phyloP scores from a whole-genome alignment of 2,888 invertebrate species.

The Creontiades dilutus region DNA sequence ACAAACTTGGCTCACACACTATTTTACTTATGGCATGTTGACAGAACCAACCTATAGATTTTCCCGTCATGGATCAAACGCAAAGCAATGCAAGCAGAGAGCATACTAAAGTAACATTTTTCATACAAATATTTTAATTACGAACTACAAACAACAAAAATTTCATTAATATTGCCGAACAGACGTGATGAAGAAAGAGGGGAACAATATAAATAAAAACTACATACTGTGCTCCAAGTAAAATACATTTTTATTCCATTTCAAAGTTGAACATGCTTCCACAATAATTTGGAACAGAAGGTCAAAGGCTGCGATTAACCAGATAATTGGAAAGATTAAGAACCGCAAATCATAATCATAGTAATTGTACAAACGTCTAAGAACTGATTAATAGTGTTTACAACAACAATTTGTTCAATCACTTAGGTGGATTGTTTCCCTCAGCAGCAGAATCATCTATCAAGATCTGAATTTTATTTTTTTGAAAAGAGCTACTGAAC shows the following conservation, averaged over 20 bases:
- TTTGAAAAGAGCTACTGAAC: slow-evolving; percentile 37
- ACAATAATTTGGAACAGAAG: slow-evolving; percentile 27
- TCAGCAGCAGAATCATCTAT: slow-evolving; percentile 36
- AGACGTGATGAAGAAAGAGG: slow-evolving; percentile 48
- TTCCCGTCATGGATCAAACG: not conserved
- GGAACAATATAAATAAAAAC: slow-evolving; percentile 61
- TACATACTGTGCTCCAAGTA: slow-evolving; percentile 72
- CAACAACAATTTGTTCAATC: not conserved
- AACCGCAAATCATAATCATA: slow-evolving; percentile 7
- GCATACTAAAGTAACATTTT: slow-evolving; percentile 16
- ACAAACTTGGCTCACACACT: too few relatives aligned
- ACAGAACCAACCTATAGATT: not conserved
- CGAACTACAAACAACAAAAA: slow-evolving; percentile 29
- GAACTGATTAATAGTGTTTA: slow-evolving; percentile 25
- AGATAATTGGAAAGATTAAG: not conserved
- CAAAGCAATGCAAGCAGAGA: not conserved
- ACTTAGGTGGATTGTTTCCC: not conserved
- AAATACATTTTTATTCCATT: slow-evolving; percentile 71
- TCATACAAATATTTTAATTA: not conserved
- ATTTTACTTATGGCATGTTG: too few relatives aligned
- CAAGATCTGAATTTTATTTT: slow-evolving; percentile 44
- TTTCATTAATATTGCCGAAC: slow-evolving; percentile 30
- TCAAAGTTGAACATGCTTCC: slow-evolving; percentile 70
- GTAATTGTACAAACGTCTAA: slow-evolving; percentile 51
- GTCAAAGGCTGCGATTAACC: not conserved